A percentile compares a stretch with the other conserved stretches of the same genome.
Evolutionary conservation across 2,888 invertebrate genomes (phyloP).

Genomic region (Eilema caniola): DNA sequence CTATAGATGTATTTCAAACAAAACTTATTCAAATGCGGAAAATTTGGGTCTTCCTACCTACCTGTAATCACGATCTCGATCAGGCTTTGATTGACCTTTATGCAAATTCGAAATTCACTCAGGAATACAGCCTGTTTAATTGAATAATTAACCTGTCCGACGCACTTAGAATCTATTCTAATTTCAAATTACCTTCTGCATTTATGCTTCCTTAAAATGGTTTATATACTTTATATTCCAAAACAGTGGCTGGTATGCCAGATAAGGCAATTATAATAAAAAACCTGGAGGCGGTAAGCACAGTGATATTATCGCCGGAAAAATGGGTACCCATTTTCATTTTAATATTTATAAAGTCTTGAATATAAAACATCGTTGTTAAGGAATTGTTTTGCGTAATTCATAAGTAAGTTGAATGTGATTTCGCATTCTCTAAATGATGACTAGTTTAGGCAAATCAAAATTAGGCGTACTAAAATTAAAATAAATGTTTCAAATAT

Average conservation of each 20-base stretch:
- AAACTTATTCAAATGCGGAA: slow-evolving; percentile 65
- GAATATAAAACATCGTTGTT: slow-evolving; percentile 13
- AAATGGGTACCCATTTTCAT: slow-evolving; percentile 12
- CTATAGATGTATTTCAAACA: slow-evolving; percentile 57
- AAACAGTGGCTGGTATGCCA: slow-evolving; percentile 5
- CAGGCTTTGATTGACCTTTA: slow-evolving; percentile 78
- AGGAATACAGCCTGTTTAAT: slow-evolving; percentile 67
- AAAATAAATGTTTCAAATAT: no score
- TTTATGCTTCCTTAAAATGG: slow-evolving; percentile 17
- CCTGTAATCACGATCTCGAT: slow-evolving; percentile 69
- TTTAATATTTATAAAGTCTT: slow-evolving; percentile 17
- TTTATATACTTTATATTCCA: slow-evolving; percentile 9
- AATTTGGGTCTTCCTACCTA: slow-evolving; percentile 37
- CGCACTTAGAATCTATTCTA: slow-evolving; percentile 56
- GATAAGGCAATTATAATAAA: slow-evolving; percentile 27
- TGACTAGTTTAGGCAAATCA: background rate
- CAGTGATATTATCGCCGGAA: slow-evolving; percentile 18
- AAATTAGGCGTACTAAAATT: background rate
- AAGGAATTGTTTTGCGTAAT: background rate
- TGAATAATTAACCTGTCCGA: slow-evolving; percentile 76
- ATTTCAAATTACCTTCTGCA: slow-evolving; percentile 49
- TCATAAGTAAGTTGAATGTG: background rate
- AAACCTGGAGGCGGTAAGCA: slow-evolving; percentile 16
- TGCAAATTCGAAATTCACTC: slow-evolving; percentile 72
- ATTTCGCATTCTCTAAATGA: background rate